Conservation (phyloP, 2,797 vertebrate genomes). For the Synanceia verrucosa region DNA sequence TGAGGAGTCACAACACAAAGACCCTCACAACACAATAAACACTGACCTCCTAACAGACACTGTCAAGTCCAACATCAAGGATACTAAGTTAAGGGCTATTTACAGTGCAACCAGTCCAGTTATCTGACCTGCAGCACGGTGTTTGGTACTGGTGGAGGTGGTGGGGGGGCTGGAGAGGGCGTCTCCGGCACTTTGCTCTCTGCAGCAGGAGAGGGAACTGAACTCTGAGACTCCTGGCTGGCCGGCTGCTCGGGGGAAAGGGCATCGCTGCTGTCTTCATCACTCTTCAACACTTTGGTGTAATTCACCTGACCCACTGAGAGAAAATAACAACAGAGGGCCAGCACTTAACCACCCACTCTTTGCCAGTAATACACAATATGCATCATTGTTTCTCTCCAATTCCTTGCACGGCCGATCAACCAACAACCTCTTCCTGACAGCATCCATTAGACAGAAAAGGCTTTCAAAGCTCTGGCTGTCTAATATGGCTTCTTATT, state of each 20-base stretch:
- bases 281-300: slow-evolving; percentile 89
- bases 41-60: not conserved
- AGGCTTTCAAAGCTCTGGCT: not conserved
- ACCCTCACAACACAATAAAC: not conserved
- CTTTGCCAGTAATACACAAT: not conserved
- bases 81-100: not conserved
- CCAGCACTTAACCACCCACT: not conserved
- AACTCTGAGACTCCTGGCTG: slow-evolving; percentile 95
- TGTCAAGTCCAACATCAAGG: not conserved
- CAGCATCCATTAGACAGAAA: not conserved
- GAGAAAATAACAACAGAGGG: slow-evolving; percentile 33
- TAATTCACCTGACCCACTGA: slow-evolving; percentile 91
- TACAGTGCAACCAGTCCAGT: too few species aligned
- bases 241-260: slow-evolving; percentile 95
- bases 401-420: not conserved
- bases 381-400: not conserved
- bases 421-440: not conserved
- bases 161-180: slow-evolving; percentile 66
- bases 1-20: slow-evolving; percentile 48
- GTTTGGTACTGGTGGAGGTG: slow-evolving; percentile 48
- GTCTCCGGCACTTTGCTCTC: slow-evolving; percentile 86
- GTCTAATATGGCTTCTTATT: not conserved
- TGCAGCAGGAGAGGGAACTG: slow-evolving; percentile 88
- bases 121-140: slow-evolving; percentile 86
- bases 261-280: slow-evolving; percentile 95